A percentile compares a stretch with the other conserved stretches of the same genome.
Conservation (phyloP, 2,888 invertebrate genomes). For the Marasmarcha lunaedactyla region DNA sequence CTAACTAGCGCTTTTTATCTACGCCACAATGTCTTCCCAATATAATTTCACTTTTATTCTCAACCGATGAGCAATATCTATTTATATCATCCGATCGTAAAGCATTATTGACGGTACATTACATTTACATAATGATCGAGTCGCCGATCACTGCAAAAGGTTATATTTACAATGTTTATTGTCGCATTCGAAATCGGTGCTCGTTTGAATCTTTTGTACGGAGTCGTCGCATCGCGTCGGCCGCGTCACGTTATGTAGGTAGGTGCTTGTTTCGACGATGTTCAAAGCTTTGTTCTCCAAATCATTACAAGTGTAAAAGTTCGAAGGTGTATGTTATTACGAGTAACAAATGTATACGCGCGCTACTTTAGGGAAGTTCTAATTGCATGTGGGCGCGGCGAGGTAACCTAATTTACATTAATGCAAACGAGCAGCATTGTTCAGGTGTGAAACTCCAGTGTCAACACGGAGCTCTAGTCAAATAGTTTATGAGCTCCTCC, state of each 20-base stretch:
- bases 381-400: conserved; percentile 63
- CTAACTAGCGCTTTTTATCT: background rate
- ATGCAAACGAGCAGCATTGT: conserved; percentile 70
- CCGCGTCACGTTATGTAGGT: no score
- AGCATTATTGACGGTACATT: background rate
- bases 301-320: no score
- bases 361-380: conserved; percentile 59
- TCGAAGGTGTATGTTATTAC: background rate
- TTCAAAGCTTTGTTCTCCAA: no score
- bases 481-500: conserved; percentile 70
- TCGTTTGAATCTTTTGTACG: no score
- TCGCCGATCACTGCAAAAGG: background rate
- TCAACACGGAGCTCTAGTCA: conserved; percentile 60
- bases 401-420: conserved; percentile 69
- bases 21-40: conserved; percentile 21
- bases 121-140: background rate
- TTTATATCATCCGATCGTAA: background rate
- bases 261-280: no score
- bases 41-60: background rate
- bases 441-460: conserved; percentile 70
- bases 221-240: no score
- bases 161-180: background rate
- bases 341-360: conserved; percentile 41
- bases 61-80: background rate
- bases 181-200: background rate